A percentile compares a stretch with the other conserved stretches of the same genome.
These are phyloP conservation scores for Sarcophilus harrisii DNA, from an alignment of 2,797 vertebrate species.

Conservation along the genomic window DNA sequence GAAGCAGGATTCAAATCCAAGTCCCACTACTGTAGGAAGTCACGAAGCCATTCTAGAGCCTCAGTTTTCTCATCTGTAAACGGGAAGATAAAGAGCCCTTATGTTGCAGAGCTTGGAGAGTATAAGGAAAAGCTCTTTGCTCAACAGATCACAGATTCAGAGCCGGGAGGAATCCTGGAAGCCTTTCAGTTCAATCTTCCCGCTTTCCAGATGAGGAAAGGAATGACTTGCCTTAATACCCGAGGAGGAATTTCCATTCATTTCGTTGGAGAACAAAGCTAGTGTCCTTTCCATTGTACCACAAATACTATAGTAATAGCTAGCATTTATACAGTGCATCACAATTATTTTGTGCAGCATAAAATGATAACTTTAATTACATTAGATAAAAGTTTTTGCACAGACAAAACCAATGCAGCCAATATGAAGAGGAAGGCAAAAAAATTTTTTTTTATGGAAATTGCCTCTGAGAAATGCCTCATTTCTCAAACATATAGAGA, in stretches of 20 bases:
- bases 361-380: neutral
- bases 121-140: neutral
- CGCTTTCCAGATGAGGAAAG: neutral
- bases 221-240: neutral
- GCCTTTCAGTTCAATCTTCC: neutral
- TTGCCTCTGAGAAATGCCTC: neutral
- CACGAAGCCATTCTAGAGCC: neutral
- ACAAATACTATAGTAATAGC: neutral
- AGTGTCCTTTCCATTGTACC: neutral
- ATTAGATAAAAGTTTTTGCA: neutral
- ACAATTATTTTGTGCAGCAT: neutral
- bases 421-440: neutral
- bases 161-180: neutral
- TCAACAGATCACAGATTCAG: neutral
- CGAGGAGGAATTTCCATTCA: neutral
- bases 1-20: neutral
- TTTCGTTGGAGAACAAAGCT: neutral
- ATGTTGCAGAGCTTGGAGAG: neutral
- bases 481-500: neutral
- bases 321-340: neutral
- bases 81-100: neutral
- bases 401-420: neutral
- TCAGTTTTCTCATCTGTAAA: neutral
- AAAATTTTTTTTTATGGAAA: neutral
- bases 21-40: neutral